A percentile compares a stretch with the other conserved stretches of the same genome.
These are phyloP conservation scores for Oreohelix idahoensis DNA, from an alignment of 1,140 invertebrate genomes.

Conservation along the genomic window DNA sequence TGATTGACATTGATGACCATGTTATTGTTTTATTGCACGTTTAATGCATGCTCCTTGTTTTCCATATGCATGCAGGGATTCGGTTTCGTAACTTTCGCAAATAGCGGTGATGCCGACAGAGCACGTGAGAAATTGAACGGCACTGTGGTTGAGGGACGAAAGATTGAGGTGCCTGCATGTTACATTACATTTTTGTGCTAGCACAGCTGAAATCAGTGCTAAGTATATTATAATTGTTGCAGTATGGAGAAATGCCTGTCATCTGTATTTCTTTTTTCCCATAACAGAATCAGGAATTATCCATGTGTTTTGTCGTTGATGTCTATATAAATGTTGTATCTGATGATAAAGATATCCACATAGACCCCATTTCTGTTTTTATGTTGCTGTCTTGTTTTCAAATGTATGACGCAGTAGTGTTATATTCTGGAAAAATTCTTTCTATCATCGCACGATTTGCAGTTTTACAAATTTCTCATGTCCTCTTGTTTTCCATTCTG, in stretches of 20 bases:
- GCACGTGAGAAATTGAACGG: conserved; percentile 99
- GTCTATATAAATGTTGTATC: conserved; percentile 26
- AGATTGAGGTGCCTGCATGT: conserved; percentile 93
- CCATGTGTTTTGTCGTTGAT: conserved; percentile 22
- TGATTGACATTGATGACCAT: conserved; percentile 45
- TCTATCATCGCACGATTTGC: background rate
- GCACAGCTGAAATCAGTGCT: conserved; percentile 72
- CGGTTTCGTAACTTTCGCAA: conserved; percentile 99
- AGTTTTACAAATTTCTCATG: background rate
- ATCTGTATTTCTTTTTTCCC: conserved; percentile 28
- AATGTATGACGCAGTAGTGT: background rate
- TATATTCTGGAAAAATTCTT: background rate
- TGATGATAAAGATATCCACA: conserved; percentile 7
- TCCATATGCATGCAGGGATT: conserved; percentile 84
- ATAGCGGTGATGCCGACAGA: conserved; percentile 99
- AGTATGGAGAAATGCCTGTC: conserved; percentile 73
- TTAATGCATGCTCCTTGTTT: conserved; percentile 73
- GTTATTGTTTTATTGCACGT: conserved; percentile 64
- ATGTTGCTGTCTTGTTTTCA: background rate
- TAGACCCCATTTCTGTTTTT: background rate
- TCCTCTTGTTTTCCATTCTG: background rate
- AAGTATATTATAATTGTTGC: conserved; percentile 61
- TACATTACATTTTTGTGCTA: conserved; percentile 78
- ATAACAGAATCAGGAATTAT: conserved; percentile 2
- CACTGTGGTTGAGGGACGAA: conserved; percentile 99